Evolutionary conservation across 2,888 invertebrate species (phyloP), one percentile per base, ranked within the genome.

Genomic region (Cremastobaeus sp.): DNA sequence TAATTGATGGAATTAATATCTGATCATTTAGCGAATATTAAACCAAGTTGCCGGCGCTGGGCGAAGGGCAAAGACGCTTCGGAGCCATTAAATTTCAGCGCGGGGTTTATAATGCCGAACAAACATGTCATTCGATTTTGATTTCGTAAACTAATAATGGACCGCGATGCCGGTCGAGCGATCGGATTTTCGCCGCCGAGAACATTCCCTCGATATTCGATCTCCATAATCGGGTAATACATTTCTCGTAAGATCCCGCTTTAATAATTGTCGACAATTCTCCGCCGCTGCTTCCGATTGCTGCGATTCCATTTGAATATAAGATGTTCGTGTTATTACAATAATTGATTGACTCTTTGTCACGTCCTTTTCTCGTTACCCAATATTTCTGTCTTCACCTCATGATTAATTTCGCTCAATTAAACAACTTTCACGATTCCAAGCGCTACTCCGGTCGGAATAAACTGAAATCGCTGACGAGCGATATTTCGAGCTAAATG

Each of bases 141-240:
- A 66, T 66, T 66, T 57, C 48, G 14, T 66, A 57, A 48, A 66
- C 55, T 57, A 55, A 57, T 66, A 57, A 57, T 57, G 34, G 34
- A 12, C 32, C 34, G 65, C 25, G 48, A 25, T 41, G 48, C 57
- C 34, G 41, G 32, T 66, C 17, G 35, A 35, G 57, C 50, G 50
- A 66, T 35, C 52, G 45, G 59, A 50, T 68, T 52, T 68, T 68
- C 57, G 50, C 43, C 34, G 57, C 35, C 30, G 45, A 43, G 50
- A 35, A 43, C 37, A 59, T 52, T 59, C 59, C 43, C 57, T 68
- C 59, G 50, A 59, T 35, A 68, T 59, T 68, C 52, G 59, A 68
- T 68, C 57, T 50, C 43, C 52, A 68, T 59, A 68, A 59, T 68
- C 59, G 17, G 50, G 50, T 68, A 57, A 68, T 66, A 68, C 52